Percentiles rank a stretch among this genome's conserved stretches.
These are phyloP conservation scores for Capitella teleta DNA, from an alignment of 1,140 invertebrate species.

Conservation along the genomic window DNA sequence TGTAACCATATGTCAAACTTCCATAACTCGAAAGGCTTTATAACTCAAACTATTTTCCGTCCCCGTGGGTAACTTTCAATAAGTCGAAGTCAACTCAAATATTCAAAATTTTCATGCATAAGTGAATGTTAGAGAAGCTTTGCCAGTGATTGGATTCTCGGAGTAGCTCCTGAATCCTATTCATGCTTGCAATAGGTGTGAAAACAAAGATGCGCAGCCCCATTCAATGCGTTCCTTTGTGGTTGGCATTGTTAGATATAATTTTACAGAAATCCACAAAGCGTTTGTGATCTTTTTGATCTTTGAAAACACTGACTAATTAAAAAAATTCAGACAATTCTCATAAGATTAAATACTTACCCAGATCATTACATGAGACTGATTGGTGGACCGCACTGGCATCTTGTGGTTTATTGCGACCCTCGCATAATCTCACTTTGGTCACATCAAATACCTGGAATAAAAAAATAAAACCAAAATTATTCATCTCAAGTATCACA, in stretches of 20 bases:
- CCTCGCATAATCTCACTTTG: slow-evolving; percentile 1
- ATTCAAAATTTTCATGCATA: too few relatives aligned
- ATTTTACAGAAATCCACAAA: background rate
- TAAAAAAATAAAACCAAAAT: background rate
- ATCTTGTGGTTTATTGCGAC: slow-evolving; percentile 1
- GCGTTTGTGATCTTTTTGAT: background rate
- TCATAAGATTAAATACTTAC: background rate
- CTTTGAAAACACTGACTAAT: background rate
- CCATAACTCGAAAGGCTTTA: too few relatives aligned
- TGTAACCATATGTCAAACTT: too few relatives aligned
- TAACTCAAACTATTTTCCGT: too few relatives aligned
- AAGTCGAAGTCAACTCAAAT: too few relatives aligned
- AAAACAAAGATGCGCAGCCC: background rate
- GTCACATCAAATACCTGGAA: slow-evolving; percentile 2
- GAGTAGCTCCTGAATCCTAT: background rate
- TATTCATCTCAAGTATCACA: background rate
- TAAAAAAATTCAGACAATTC: too few relatives aligned
- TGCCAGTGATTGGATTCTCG: background rate
- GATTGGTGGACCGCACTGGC: too few relatives aligned
- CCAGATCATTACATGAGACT: background rate
- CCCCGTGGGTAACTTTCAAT: too few relatives aligned
- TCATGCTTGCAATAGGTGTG: background rate
- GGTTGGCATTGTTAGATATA: background rate
- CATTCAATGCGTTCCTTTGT: background rate
- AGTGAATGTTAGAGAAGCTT: too few relatives aligned